phyloP scores from a whole-genome alignment of 2,797 vertebrate genomes.

The Sus cebifrons region DNA sequence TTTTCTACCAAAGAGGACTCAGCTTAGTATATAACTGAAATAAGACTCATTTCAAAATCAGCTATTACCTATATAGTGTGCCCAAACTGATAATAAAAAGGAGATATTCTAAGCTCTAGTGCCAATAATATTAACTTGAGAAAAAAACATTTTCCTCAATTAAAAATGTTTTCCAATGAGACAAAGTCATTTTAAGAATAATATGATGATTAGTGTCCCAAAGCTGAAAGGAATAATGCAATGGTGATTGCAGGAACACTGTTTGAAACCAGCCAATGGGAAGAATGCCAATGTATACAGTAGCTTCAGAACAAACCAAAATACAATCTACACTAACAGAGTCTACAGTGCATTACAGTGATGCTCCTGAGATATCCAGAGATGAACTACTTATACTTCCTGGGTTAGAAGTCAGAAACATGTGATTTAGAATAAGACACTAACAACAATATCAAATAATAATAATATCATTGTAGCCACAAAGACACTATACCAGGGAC shows the following conservation, averaged over 20 bases:
- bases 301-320: background rate
- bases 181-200: slow-evolving; percentile 23
- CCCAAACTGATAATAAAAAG: background rate
- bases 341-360: background rate
- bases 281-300: background rate
- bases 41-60: background rate
- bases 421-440: background rate
- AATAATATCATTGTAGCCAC: background rate
- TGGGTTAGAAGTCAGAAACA: slow-evolving; percentile 24
- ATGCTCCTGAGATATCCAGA: background rate
- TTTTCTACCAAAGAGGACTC: background rate
- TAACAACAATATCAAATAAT: background rate
- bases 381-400: background rate
- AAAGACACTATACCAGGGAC: background rate
- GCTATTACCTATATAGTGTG: background rate
- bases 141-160: background rate
- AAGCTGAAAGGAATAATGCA: background rate
- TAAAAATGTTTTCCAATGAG: background rate
- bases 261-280: background rate
- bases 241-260: background rate
- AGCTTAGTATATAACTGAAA: background rate
- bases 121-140: background rate
- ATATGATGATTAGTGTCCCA: background rate
- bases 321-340: background rate
- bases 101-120: background rate